phyloP scores from a whole-genome alignment of 1,140 invertebrate species.

The Hycleus phaleratus region DNA sequence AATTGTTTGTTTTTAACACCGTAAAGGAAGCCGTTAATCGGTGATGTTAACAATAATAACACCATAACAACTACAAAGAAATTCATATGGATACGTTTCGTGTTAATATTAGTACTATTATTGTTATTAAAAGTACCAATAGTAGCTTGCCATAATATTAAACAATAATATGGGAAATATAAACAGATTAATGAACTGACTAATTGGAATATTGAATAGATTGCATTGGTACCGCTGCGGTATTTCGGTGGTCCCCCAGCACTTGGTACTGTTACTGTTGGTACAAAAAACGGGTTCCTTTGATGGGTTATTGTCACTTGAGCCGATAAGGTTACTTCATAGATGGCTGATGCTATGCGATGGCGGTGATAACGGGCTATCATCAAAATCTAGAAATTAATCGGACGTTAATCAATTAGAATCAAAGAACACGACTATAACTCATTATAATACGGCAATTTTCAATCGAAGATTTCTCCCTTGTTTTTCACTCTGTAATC shows the following conservation, averaged over 20 bases:
- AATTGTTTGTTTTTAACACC: slow-evolving; percentile 65
- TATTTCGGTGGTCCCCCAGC: slow-evolving; percentile 46
- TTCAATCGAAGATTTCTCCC: too few species aligned
- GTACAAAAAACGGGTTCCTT: slow-evolving; percentile 63
- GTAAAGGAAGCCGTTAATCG: slow-evolving; percentile 67
- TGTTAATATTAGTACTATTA: slow-evolving; percentile 18
- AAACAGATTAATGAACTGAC: slow-evolving; percentile 62
- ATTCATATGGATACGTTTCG: slow-evolving; percentile 37
- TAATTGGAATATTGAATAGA: slow-evolving; percentile 62
- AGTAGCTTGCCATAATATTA: slow-evolving; percentile 61
- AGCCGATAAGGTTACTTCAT: slow-evolving; percentile 73
- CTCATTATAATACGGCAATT: too few species aligned
- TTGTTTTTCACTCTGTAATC: too few species aligned
- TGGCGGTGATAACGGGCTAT: slow-evolving; percentile 75
- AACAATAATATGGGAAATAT: slow-evolving; percentile 64
- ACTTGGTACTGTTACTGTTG: slow-evolving; percentile 49
- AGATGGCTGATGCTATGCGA: slow-evolving; percentile 74
- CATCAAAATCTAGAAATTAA: slow-evolving; percentile 52
- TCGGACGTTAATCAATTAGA: not conserved
- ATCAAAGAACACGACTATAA: not conserved
- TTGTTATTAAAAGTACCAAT: slow-evolving; percentile 14
- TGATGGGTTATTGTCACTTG: slow-evolving; percentile 78
- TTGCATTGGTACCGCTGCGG: slow-evolving; percentile 52
- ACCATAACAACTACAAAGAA: slow-evolving; percentile 53
- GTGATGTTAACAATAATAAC: slow-evolving; percentile 59